Evolutionary conservation across 2,888 invertebrate genomes (phyloP), one percentile per base, ranked within the genome.

Genomic region (Drosophila ustulata): DNA sequence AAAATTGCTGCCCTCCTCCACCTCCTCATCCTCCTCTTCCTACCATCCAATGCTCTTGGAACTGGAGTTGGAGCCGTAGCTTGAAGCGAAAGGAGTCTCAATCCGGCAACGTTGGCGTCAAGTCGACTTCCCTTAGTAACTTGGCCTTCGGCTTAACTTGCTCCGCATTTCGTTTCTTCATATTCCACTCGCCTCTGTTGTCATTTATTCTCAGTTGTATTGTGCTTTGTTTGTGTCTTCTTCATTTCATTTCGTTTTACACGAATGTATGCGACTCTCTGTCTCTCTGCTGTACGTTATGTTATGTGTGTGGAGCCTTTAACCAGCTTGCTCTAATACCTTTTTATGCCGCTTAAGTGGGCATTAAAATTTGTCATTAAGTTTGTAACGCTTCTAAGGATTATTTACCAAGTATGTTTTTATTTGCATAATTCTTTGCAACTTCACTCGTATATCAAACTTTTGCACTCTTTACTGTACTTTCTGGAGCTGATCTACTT

Each of bases 191-290:
- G 67, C 69, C 73, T 73, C 73, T 73, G 58, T 71, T 82, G 74
- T 81, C 88, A 78, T 87, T 87, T 87, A 70, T 87, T 79, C 64
- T 77, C 62, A 72, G 70, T 28, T 78, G 45, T 59, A 59, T 59
- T 63, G 26, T 76, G 45, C 57, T 51, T 37, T 57, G 52, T 62
- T 58, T 50, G 18, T 64, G 47, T 61, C 45, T 66, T 25, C 51
- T 61, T 43, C 45, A 58, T 43, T 34, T 45, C 28, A 45, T 61
- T 62, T 56, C 26, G 30, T 57, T 37, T 23, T 41, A 11, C 18
- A 28, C 25, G 26, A 9, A 6, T 34, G 9, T 55, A 6, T 34
- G 43, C 46, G 8, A 25, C 13, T 25, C 25, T 47, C 7, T 50
- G 45, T 5, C 37, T 37, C 9, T 32, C 34, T 34, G n/a, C 8